These are phyloP conservation scores for Dicyrtomina minuta DNA, from an alignment of 2,888 invertebrate genomes.

Conservation along the genomic window DNA sequence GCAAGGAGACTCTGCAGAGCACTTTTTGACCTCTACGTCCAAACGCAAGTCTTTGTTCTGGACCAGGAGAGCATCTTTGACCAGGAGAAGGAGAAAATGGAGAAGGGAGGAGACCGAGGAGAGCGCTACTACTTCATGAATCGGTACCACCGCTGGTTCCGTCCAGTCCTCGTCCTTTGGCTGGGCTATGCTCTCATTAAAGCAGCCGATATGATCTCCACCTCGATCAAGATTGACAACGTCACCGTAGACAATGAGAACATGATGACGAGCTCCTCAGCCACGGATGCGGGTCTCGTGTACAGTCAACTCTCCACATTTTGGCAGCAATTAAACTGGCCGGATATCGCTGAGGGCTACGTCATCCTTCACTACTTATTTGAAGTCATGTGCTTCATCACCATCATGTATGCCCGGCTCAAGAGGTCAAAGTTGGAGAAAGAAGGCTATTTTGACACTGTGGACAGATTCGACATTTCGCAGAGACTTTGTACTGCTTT, in stretches of 20 bases:
- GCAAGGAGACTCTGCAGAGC: constrained; percentile 36
- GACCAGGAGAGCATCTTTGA: constrained; percentile 36
- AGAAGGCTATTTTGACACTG: constrained; percentile 51
- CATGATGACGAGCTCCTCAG: constrained; percentile 43
- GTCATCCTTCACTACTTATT: constrained; percentile 47
- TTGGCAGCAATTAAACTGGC: constrained; percentile 49
- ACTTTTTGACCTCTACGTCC: constrained; percentile 44
- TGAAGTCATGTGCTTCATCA: constrained; percentile 48
- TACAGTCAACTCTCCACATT: constrained; percentile 46
- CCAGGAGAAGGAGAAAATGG: not conserved
- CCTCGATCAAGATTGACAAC: constrained; percentile 44
- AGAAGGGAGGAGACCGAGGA: not conserved
- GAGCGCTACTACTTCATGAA: constrained; percentile 5
- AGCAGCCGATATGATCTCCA: constrained; percentile 45
- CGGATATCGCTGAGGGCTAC: constrained; percentile 46
- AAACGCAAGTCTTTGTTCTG: constrained; percentile 45
- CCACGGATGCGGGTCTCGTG: constrained; percentile 46
- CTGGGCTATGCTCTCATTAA: constrained; percentile 48
- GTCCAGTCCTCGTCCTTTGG: constrained; percentile 50
- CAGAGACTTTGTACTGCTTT: constrained; percentile 48
- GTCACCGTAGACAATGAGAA: constrained; percentile 30
- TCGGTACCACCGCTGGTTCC: constrained; percentile 49
- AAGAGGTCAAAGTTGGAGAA: constrained; percentile 44
- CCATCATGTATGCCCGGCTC: constrained; percentile 45
- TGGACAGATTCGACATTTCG: constrained; percentile 48